These are phyloP conservation scores for Hyla sarda DNA, from an alignment of 2,113 vertebrate species.

Conservation along the genomic window DNA sequence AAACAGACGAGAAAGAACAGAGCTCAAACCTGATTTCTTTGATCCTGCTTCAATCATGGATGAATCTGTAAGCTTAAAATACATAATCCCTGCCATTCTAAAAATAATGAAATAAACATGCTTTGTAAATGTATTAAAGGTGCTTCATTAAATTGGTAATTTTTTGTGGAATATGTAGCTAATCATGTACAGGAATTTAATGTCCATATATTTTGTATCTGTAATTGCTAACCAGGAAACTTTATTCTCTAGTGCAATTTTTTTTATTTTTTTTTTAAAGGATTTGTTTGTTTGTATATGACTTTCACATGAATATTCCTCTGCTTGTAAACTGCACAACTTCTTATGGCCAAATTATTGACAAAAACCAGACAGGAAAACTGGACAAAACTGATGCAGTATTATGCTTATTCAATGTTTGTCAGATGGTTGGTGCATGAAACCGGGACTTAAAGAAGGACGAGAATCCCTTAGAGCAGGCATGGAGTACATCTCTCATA, in stretches of 20 bases:
- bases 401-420: neutral
- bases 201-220: neutral
- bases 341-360: neutral
- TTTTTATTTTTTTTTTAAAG: constrained; percentile 47
- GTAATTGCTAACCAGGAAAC: constrained; percentile 12
- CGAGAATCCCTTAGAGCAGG: neutral
- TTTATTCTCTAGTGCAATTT: constrained; percentile 42
- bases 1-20: constrained; percentile 96
- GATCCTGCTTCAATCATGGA: constrained; percentile 99
- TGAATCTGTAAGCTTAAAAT: constrained; percentile 88
- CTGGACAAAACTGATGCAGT: too few species aligned
- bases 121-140: neutral
- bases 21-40: constrained; percentile 98
- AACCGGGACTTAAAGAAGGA: neutral
- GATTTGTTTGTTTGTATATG: neutral
- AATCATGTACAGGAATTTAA: neutral
- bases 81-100: constrained; percentile 54
- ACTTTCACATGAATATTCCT: neutral
- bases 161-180: neutral
- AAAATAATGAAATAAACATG: constrained; percentile 55
- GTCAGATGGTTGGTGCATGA: neutral
- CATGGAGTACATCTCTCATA: too few species aligned
- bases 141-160: too few species aligned
- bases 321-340: neutral
- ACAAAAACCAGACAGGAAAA: neutral